Evolutionary conservation across 53 echinoderm and acorn worm species (phyloP), one percentile per base, ranked within the genome.

Genomic region (Holothuria leucospilota): DNA sequence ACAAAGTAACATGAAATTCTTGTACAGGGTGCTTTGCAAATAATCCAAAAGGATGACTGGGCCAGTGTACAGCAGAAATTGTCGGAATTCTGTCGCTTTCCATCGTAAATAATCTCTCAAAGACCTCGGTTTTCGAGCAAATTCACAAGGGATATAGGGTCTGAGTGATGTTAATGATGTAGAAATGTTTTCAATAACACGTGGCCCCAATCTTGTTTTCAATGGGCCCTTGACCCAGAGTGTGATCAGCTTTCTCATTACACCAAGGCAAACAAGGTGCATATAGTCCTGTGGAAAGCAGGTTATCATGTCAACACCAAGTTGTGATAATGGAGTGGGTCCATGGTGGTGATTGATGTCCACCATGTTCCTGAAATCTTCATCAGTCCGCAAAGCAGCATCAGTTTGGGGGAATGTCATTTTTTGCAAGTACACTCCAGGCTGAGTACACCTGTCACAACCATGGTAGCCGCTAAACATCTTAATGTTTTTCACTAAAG

Each of bases 31-130:
- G 51, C 46, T 46, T 21, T 42, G 74, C 10, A 74, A 52, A 39
- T 39, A 20, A 74, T 24, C 69, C 4, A 0, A 13, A 2, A 49
- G 74, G 53, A 74, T 49, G 21, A 90, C 52, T 82, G 58, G 80
- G 51, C 90, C 90, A 41, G 86, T 90, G 71, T 90, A 90, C 39
- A 90, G 72, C 13, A 90, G 51, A 24, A 90, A 70, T 34, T 90
- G 86, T 16, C 86, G 40, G 52, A 82, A 88, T 28, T 88, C 88
- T 53, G 82, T 82, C 12, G 88, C 88, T 42, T 88, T 88, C 88
- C 88, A 81, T 0, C 82, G 71, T 52, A 80, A 80, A 52, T 80
- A 60, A 0, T 88, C 82, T 34, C 58, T 58, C 59, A 88, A 20
- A 14, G 71, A 46, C 4, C 88, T 81, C 2, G 88, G 81, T 51